Conservation (phyloP, 2,797 vertebrate species). For the Enteromius unitaeniatus region DNA sequence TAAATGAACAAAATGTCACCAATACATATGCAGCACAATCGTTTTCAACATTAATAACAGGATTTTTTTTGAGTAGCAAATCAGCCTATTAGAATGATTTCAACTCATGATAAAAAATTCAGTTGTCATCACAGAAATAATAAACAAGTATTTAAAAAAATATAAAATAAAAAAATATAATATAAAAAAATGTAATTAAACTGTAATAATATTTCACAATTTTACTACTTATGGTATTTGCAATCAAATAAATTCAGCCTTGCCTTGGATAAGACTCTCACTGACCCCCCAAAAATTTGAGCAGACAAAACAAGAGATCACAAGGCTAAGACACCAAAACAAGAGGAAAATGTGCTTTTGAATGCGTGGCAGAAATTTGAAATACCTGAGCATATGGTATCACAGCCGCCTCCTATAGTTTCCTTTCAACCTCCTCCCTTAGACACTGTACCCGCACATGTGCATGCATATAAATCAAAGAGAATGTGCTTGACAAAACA, state of each 20-base stretch:
- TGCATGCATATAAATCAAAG: constrained; percentile 20
- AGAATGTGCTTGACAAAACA: constrained; percentile 34
- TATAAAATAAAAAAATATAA: no score
- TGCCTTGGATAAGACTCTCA: neutral
- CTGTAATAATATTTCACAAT: neutral
- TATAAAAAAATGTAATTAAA: neutral
- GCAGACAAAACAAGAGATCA: neutral
- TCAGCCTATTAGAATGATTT: neutral
- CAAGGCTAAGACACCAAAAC: neutral
- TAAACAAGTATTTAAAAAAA: no score
- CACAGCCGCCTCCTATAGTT: constrained; percentile 74
- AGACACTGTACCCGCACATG: neutral
- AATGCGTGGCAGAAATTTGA: constrained; percentile 2
- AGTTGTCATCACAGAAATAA: neutral
- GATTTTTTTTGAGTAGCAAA: neutral
- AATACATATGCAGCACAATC: neutral
- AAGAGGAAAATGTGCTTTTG: constrained; percentile 12
- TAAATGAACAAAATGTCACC: no score
- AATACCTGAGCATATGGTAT: constrained; percentile 74
- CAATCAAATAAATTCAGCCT: neutral
- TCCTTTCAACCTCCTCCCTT: constrained; percentile 36
- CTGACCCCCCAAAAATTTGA: neutral
- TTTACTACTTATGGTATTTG: no score
- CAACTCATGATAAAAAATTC: neutral
- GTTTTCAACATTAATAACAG: neutral